phyloP scores from a whole-genome alignment of 2,113 vertebrate species.

The Sinocyclocheilus rhinocerous region DNA sequence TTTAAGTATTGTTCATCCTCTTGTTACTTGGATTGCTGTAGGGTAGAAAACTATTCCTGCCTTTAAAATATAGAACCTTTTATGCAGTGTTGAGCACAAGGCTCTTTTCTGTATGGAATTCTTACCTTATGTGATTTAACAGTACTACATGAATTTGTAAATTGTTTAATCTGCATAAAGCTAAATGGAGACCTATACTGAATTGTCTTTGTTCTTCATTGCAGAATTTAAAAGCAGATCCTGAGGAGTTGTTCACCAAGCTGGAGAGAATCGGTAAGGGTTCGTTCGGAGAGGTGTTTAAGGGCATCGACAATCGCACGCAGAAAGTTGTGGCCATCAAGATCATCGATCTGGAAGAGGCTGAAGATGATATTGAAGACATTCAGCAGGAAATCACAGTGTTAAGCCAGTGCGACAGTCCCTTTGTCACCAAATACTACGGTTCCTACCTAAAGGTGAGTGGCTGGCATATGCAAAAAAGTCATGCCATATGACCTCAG shows the following conservation, averaged over 20 bases:
- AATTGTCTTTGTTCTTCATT: neutral
- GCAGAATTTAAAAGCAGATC: constrained; percentile 89
- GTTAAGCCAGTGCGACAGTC: constrained; percentile 97
- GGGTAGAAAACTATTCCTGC: neutral
- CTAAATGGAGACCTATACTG: neutral
- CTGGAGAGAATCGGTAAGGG: constrained; percentile 97
- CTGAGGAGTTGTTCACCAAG: constrained; percentile 96
- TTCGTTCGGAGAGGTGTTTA: constrained; percentile 97
- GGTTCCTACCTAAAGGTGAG: constrained; percentile 97
- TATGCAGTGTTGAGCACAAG: neutral
- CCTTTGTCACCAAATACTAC: constrained; percentile 97
- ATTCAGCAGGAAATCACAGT: constrained; percentile 99
- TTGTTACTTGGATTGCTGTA: neutral
- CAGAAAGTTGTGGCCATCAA: constrained; percentile 99
- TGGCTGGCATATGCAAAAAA: neutral
- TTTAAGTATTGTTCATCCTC: neutral
- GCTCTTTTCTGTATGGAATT: neutral
- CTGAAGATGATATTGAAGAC: constrained; percentile 98
- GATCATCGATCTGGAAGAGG: constrained; percentile 98
- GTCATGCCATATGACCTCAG: too few species aligned
- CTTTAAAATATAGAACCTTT: neutral
- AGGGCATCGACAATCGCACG: constrained; percentile 98
- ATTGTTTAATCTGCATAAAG: neutral
- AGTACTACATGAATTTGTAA: neutral
- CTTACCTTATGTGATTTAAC: neutral